Base-by-base conservation (phyloP, 2,888 invertebrate genomes). In the Chironomus riparius region DNA sequence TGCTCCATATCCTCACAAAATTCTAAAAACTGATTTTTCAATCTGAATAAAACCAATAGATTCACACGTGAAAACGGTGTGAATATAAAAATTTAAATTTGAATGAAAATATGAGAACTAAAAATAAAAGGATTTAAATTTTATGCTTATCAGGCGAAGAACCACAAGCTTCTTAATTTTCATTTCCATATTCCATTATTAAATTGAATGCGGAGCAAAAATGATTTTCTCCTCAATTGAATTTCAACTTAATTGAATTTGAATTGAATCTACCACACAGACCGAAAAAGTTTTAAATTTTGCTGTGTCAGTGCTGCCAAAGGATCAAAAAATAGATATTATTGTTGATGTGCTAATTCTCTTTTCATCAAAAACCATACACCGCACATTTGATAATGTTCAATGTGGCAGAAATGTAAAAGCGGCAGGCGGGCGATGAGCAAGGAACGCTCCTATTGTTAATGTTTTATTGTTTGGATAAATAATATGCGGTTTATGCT, bases 401-500 rank as follows among this genome's bases (percentile, higher is more conserved):
- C 68, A 71, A 22, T 62, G 62, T 62, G 62, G 62, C 62, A 62
- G 18, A 22, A 62, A 62, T 62, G 62, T 62, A 47, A 71, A 47
- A 71, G 22, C 15, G 50, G 71, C 71, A 72, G 38, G 72, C 72
- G 72, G 72, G 72, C 70, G 24, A 22, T 21, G 70, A 70, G 72
- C 70, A 47, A 22, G n/a, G 70, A 70, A 70, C 50, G 22, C 56
- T 72, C 24, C 74, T 22, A 47, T 74, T 74, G 74, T 74, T 47
- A 74, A 48, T 65, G 48, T 68, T 62, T 47, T 47, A 74, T 74
- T 74, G 74, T 74, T 74, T 74, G 74, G 74, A 65, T 65, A 65
- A 74, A 74, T 74, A 74, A 74, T 74, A 38, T 72, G 74, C 68
- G 74, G 74, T 74, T 74, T 65, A 68, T 68, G 74, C 74, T 74